phyloP scores from a whole-genome alignment of 2,797 vertebrate species.

The Neostethus bicornis region DNA sequence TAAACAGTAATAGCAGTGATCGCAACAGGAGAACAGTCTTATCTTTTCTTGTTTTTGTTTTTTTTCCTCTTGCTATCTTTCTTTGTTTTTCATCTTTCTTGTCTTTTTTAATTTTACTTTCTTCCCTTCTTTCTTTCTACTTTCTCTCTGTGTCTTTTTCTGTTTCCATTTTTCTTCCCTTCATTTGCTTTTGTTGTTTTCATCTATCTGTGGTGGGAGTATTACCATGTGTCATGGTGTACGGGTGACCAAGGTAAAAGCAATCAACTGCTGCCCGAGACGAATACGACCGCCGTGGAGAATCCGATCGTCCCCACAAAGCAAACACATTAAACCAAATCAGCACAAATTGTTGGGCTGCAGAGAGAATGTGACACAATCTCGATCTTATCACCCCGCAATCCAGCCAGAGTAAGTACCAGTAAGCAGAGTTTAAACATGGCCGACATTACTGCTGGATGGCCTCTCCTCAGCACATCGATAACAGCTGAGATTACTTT shows the following conservation, averaged over 20 bases:
- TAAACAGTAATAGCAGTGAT: no score
- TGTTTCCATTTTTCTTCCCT: neutral
- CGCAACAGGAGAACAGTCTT: no score
- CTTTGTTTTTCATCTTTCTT: no score
- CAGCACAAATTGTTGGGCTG: constrained; percentile 23
- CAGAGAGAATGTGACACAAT: constrained; percentile 8
- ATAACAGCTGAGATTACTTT: constrained; percentile 49
- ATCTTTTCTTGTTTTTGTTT: no score
- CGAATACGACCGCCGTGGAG: constrained; percentile 10
- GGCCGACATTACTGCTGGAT: constrained; percentile 13
- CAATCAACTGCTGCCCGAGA: neutral
- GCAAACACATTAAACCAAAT: constrained; percentile 46
- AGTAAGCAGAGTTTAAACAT: constrained; percentile 27
- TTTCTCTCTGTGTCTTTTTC: no score
- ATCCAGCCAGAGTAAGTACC: constrained; percentile 25
- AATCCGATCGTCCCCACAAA: constrained; percentile 26
- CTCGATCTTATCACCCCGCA: constrained; percentile 29
- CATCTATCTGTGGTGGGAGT: neutral
- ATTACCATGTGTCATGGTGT: constrained; percentile 3
- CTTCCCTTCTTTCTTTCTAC: no score
- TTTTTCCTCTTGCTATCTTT: no score
- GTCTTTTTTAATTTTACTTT: no score
- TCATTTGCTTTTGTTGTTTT: neutral
- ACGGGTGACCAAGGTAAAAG: constrained; percentile 16
- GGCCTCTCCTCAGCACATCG: constrained; percentile 11